Evolutionary conservation across 1,140 invertebrate genomes (phyloP).

Genomic region (Drosophila chauvacae): DNA sequence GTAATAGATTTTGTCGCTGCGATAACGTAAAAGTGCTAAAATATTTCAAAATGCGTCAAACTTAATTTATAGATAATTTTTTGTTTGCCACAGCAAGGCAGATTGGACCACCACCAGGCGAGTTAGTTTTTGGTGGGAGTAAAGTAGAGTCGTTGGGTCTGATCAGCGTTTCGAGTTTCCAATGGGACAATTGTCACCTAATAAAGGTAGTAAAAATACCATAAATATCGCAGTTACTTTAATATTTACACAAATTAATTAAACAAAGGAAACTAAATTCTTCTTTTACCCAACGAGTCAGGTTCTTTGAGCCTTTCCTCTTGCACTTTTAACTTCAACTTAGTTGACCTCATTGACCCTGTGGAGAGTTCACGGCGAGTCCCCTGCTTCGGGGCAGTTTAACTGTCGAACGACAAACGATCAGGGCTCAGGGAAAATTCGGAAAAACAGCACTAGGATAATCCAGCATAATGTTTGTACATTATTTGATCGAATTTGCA

Average conservation of each 20-base stretch:
- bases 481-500: conserved; percentile 77
- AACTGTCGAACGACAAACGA: conserved; percentile 55
- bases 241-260: not conserved
- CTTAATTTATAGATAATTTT: conserved; percentile 69
- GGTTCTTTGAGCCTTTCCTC: not conserved
- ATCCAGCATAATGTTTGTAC: conserved; percentile 70
- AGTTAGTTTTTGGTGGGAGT: conserved; percentile 7
- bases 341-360: conserved; percentile 69
- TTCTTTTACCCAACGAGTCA: not conserved
- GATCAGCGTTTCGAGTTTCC: not conserved
- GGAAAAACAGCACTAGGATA: conserved; percentile 37
- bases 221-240: not conserved
- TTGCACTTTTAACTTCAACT: conserved; percentile 30
- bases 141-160: not conserved
- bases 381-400: conserved; percentile 26
- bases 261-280: not conserved
- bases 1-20: conserved; percentile 81
- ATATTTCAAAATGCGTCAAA: conserved; percentile 80
- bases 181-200: conserved; percentile 2
- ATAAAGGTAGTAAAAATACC: not conserved
- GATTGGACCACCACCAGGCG: conserved; percentile 33
- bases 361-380: conserved; percentile 42
- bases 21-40: conserved; percentile 82
- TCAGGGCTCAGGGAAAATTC: conserved; percentile 38
- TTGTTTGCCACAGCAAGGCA: not conserved